Conservation (phyloP, 1,140 invertebrate species). For the Drosophila virilis region DNA sequence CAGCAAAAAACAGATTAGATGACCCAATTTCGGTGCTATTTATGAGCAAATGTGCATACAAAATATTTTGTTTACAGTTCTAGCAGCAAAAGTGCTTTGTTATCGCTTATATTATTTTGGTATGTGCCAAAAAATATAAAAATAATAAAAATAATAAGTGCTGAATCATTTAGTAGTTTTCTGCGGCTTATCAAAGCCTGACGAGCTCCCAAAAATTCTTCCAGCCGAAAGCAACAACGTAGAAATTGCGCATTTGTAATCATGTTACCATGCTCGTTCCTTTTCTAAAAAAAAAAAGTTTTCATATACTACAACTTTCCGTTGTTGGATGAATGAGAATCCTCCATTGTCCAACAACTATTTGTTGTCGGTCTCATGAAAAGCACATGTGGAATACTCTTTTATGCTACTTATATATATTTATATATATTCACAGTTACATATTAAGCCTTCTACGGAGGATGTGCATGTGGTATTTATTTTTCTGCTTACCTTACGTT, state of each 20-base stretch:
- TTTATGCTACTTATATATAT: no score
- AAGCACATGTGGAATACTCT: neutral
- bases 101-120: slow-evolving; percentile 3
- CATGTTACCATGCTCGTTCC: slow-evolving; percentile 2
- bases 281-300: neutral
- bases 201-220: slow-evolving; percentile 1
- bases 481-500: no score
- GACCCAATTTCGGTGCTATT: slow-evolving; percentile 31
- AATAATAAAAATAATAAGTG: neutral
- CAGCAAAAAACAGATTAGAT: slow-evolving; percentile 12
- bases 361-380: neutral
- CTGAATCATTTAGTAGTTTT: slow-evolving; percentile 5
- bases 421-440: no score
- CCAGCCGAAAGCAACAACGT: neutral
- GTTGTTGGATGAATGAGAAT: slow-evolving; percentile 1
- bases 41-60: slow-evolving; percentile 24
- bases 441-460: no score
- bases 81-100: neutral
- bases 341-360: slow-evolving; percentile 5
- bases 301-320: neutral
- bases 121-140: neutral
- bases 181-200: slow-evolving; percentile 28
- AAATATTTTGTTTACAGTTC: slow-evolving; percentile 13
- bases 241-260: slow-evolving; percentile 26
- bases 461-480: no score